Conservation (phyloP, 2,797 vertebrate species). For the Coregonus sp. region DNA sequence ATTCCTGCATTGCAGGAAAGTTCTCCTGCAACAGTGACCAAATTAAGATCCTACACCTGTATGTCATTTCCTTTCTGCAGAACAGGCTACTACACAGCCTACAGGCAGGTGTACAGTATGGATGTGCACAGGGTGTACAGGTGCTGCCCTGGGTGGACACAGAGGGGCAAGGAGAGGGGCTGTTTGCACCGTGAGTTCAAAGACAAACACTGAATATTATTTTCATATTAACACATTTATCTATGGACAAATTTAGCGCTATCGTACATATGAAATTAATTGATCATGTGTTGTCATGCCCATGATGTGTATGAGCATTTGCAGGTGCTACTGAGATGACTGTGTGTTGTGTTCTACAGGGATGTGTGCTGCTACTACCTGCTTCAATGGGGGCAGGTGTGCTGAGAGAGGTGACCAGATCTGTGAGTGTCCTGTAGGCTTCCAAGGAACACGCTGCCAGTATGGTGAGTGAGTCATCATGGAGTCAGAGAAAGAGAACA, state of each 20-base stretch:
- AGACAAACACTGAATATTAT: background rate
- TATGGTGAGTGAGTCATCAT: conserved; percentile 79
- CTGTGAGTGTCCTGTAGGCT: conserved; percentile 81
- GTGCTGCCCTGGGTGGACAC: conserved; percentile 85
- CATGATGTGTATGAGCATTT: conserved; percentile 19
- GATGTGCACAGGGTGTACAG: conserved; percentile 73
- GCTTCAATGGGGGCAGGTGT: conserved; percentile 83
- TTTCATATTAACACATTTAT: background rate
- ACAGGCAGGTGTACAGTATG: conserved; percentile 80
- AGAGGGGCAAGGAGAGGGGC: conserved; percentile 68
- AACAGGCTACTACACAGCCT: conserved; percentile 79
- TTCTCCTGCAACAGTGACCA: no score
- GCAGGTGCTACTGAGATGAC: conserved; percentile 4
- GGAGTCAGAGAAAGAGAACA: background rate
- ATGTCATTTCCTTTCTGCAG: conserved; percentile 56
- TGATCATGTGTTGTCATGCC: background rate
- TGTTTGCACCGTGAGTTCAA: conserved; percentile 81
- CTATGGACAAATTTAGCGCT: background rate
- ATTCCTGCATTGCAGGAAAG: no score
- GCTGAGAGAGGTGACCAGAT: conserved; percentile 61
- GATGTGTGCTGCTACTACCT: conserved; percentile 72
- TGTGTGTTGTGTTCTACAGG: conserved; percentile 58
- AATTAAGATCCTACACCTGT: no score
- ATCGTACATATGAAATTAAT: conserved; percentile 66
- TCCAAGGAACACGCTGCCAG: conserved; percentile 82